Evolutionary conservation across 2,888 invertebrate species (phyloP), one percentile per base, ranked within the genome.

Genomic region (Cheilosia grossa): DNA sequence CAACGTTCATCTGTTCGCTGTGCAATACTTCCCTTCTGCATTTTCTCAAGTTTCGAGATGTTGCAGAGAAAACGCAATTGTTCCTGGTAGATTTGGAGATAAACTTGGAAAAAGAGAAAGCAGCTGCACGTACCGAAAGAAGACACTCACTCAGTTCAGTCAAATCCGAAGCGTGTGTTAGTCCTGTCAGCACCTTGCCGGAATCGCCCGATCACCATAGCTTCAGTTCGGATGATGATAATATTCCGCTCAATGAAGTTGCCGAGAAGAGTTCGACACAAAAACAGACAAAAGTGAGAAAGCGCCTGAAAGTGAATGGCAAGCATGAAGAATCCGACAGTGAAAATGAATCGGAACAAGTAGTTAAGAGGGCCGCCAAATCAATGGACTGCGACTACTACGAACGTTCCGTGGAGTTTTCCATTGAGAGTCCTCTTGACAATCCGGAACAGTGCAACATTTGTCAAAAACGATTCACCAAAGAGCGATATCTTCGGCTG

Each of bases 381-480:
- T 2, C 53, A 4, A 42, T 19, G 17, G 33, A 54, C 10, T 15
- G 24, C 10, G 44, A 58, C 7, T 21, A 49, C 13, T 69, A 37
- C 33, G 40, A 77, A 10, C 72, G 58, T 7, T 70, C 80, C 9
- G 27, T 70, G 1, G 81, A 81, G 49, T 53, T 75, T 19, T 30
- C 74, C 2, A 27, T 69, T 19, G 80, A 85, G 27, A 74, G 56
- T 54, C 49, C 81, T 0, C 49, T 80, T 1, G 75, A 82, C 17
- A 77, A 86, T 64, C 77, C 77, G 4, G 82, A 81, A 13, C 69
- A 86, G 42, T 86, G 86, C 10, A 82, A 82, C 17, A 82, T 86
- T n/a, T 86, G 86, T 33, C 82, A 73, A 9, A 82, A 82, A 9
- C 67, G 63, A 4, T 86, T 86, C 21, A 73, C 86, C 7, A 86